phyloP scores from a whole-genome alignment of 2,888 invertebrate genomes.

The Julus scandinavius region DNA sequence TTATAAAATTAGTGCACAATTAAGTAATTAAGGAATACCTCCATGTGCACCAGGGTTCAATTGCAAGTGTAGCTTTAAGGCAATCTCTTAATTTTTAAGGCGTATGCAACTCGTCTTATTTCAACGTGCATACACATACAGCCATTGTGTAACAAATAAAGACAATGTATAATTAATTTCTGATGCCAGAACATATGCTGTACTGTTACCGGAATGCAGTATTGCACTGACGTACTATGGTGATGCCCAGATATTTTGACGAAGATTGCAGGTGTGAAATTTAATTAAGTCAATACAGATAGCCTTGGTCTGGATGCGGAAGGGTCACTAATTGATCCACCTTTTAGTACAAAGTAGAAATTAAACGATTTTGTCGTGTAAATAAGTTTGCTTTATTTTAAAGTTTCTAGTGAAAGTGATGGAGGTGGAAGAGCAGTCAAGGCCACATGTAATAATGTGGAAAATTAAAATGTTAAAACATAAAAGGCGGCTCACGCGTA shows the following conservation, averaged over 20 bases:
- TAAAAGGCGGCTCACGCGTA: conserved; percentile 11
- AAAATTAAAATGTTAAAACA: conserved; percentile 18
- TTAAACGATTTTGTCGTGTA: not conserved
- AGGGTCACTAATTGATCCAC: not conserved
- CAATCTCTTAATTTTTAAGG: not conserved
- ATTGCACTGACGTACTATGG: too few species aligned
- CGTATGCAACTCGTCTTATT: not conserved
- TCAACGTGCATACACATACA: not conserved
- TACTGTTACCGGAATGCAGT: too few species aligned
- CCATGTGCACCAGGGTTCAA: not conserved
- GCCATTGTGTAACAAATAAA: not conserved
- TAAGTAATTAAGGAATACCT: conserved; percentile 11
- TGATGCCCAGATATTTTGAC: not conserved
- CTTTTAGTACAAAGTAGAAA: not conserved
- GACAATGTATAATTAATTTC: not conserved
- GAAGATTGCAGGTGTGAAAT: not conserved
- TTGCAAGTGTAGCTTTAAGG: not conserved
- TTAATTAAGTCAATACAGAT: not conserved
- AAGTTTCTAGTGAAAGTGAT: not conserved
- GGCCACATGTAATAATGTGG: not conserved
- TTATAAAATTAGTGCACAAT: conserved; percentile 2
- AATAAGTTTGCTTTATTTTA: not conserved
- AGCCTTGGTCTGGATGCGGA: not conserved
- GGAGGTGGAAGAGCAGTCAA: not conserved
- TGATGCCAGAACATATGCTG: too few species aligned